Conservation (phyloP, 2,113 vertebrate genomes). For the Cephalopholis sonnerati region DNA sequence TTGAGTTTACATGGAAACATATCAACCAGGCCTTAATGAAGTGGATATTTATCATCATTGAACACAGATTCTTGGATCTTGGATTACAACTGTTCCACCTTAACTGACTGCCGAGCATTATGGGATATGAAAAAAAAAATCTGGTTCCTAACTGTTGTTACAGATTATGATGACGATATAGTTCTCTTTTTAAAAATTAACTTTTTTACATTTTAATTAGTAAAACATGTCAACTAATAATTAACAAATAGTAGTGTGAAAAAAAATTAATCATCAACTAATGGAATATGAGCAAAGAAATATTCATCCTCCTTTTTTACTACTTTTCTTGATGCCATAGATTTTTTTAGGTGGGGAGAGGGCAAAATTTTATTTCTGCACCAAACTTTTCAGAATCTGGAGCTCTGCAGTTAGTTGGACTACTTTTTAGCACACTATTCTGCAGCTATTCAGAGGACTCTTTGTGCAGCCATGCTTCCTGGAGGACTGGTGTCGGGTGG, state of each 20-base stretch:
- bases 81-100: background rate
- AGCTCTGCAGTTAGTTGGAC: background rate
- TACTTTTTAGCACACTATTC: background rate
- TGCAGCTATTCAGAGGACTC: background rate
- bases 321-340: background rate
- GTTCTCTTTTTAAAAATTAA: background rate
- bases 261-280: no score
- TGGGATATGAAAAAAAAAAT: background rate
- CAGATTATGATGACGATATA: background rate
- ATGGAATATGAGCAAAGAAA: background rate
- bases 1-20: background rate
- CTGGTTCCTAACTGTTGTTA: background rate
- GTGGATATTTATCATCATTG: background rate
- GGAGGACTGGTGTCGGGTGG: conserved; percentile 9
- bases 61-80: background rate
- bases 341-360: no score
- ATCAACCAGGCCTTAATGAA: background rate
- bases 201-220: background rate
- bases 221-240: background rate
- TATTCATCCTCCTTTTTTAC: background rate
- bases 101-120: background rate
- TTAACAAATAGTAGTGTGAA: background rate
- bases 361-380: background rate
- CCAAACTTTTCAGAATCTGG: background rate
- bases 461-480: conserved; percentile 37